Percentiles rank a stretch among this genome's conserved stretches.
Conservation (phyloP, 2,888 invertebrate species). For the Dendrolimus pini region DNA sequence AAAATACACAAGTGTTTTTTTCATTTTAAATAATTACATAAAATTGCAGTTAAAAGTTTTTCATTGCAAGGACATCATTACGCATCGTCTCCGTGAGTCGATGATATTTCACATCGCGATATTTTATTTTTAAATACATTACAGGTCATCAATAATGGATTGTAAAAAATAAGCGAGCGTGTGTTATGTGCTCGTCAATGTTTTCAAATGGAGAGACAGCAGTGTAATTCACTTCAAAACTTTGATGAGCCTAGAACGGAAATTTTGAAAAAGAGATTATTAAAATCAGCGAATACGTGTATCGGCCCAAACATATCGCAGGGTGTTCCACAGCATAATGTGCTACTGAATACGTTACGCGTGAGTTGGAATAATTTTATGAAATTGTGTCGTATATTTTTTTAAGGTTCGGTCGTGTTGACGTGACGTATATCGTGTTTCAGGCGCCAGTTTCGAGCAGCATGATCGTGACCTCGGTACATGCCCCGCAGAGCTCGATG, state of each 20-base stretch:
- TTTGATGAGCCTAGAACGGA: conserved; percentile 69
- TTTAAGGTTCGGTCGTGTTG: not conserved
- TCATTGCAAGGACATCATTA: conserved; percentile 20
- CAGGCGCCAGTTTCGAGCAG: conserved; percentile 71
- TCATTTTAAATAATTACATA: conserved; percentile 14
- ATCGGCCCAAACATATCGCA: conserved; percentile 43
- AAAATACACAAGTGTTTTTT: conserved; percentile 13
- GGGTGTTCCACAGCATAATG: conserved; percentile 60
- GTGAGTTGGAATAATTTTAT: conserved; percentile 38
- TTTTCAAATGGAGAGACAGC: conserved; percentile 68
- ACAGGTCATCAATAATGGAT: conserved; percentile 58
- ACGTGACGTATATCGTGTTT: conserved; percentile 21
- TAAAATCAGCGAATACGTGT: conserved; percentile 53
- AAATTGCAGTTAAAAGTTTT: conserved; percentile 22
- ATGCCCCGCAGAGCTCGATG: conserved; percentile 63
- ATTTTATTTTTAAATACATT: conserved; percentile 66
- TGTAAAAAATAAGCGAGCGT: conserved; percentile 53
- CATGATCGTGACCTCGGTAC: conserved; percentile 70
- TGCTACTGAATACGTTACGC: conserved; percentile 62
- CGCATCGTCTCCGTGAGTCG: conserved; percentile 27
- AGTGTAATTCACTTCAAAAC: conserved; percentile 72
- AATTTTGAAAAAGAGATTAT: conserved; percentile 72
- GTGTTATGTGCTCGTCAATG: conserved; percentile 56
- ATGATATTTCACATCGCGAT: conserved; percentile 49
- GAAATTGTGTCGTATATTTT: conserved; percentile 1